Evolutionary conservation across 2,888 invertebrate species (phyloP).

Genomic region (Heliothis peltigera): DNA sequence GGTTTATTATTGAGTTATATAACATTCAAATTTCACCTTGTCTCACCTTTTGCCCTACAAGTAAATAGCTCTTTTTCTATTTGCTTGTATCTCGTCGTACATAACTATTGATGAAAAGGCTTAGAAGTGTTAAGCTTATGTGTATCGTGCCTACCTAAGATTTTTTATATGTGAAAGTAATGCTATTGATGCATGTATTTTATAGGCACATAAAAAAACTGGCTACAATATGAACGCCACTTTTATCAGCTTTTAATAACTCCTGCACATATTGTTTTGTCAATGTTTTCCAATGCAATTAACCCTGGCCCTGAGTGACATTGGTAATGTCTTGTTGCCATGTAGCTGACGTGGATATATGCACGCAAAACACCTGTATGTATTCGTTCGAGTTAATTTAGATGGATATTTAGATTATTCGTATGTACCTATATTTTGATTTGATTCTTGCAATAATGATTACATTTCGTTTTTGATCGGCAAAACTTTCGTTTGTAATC

Average conservation of each 20-base stretch:
- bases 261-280: too few species aligned
- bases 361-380: not conserved
- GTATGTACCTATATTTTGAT: not conserved
- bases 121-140: too few species aligned
- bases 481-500: not conserved
- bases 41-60: constrained; percentile 8
- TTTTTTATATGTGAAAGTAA: too few species aligned
- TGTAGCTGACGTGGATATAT: not conserved
- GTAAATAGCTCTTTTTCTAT: constrained; percentile 12
- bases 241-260: too few species aligned
- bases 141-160: too few species aligned
- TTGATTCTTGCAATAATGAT: not conserved
- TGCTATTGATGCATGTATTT: too few species aligned
- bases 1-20: constrained; percentile 52
- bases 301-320: not conserved
- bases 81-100: too few species aligned
- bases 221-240: too few species aligned
- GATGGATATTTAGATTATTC: not conserved
- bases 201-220: too few species aligned
- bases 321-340: not conserved
- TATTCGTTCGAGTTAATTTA: not conserved
- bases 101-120: too few species aligned
- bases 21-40: constrained; percentile 40
- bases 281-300: too few species aligned
- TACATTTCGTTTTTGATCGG: not conserved